Conservation (phyloP, 2,797 vertebrate species). For the Sphenodon punctatus region DNA sequence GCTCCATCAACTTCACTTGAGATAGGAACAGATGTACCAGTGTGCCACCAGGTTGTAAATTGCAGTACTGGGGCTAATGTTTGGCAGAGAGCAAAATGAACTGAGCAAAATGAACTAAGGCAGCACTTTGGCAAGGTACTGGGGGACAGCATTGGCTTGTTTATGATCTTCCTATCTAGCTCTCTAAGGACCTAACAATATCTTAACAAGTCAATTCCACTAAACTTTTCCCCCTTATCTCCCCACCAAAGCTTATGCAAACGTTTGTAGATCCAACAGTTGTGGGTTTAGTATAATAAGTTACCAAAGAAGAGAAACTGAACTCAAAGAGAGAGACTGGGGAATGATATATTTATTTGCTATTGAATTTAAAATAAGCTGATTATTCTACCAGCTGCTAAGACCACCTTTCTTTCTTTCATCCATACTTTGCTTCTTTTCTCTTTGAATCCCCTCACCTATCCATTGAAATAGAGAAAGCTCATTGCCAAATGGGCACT, state of each 20-base stretch:
- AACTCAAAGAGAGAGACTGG: not conserved
- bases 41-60: not conserved
- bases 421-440: no score
- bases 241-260: not conserved
- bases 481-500: no score
- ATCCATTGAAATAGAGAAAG: no score
- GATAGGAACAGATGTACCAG: not conserved
- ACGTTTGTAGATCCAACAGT: not conserved
- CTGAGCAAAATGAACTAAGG: not conserved
- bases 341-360: not conserved
- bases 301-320: not conserved
- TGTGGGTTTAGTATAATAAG: not conserved
- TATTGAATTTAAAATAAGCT: not conserved
- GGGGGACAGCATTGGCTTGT: not conserved
- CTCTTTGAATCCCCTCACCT: no score
- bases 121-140: not conserved
- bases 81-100: not conserved
- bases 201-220: not conserved
- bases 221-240: not conserved
- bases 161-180: not conserved
- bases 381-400: not conserved
- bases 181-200: not conserved
- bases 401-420: not conserved
- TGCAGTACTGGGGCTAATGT: not conserved
- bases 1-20: not conserved